A percentile compares a stretch with the other conserved stretches of the same genome.
Conservation (phyloP, 2,797 vertebrate genomes). For the Australoheros facetus region DNA sequence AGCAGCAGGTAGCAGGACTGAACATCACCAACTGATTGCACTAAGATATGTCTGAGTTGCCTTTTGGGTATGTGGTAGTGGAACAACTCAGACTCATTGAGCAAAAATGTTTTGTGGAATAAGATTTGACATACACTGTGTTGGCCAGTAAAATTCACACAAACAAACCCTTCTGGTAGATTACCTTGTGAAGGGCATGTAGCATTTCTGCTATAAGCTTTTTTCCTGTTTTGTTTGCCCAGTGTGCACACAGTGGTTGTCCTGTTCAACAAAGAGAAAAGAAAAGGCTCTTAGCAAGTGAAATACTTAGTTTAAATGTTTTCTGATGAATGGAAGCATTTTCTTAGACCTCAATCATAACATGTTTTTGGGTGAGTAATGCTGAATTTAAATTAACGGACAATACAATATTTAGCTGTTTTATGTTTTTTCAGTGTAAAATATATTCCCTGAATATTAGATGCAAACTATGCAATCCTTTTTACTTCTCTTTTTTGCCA, state of each 20-base stretch:
- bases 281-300: too few relatives aligned
- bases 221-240: neutral
- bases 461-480: too few relatives aligned
- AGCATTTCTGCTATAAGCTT: rapidly evolving
- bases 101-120: neutral
- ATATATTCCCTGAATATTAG: too few relatives aligned
- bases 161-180: neutral
- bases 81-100: neutral
- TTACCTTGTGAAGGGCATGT: neutral
- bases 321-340: neutral
- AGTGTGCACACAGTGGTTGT: too few relatives aligned
- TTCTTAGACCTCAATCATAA: neutral
- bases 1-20: neutral
- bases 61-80: neutral
- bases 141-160: neutral
- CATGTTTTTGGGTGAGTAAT: neutral
- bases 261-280: too few relatives aligned
- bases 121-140: neutral
- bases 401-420: neutral
- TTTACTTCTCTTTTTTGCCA: neutral
- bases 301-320: too few relatives aligned
- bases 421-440: neutral
- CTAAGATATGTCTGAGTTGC: neutral
- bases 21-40: neutral
- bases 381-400: neutral